phyloP scores from a whole-genome alignment of 2,113 vertebrate genomes.

The Rhea americana region DNA sequence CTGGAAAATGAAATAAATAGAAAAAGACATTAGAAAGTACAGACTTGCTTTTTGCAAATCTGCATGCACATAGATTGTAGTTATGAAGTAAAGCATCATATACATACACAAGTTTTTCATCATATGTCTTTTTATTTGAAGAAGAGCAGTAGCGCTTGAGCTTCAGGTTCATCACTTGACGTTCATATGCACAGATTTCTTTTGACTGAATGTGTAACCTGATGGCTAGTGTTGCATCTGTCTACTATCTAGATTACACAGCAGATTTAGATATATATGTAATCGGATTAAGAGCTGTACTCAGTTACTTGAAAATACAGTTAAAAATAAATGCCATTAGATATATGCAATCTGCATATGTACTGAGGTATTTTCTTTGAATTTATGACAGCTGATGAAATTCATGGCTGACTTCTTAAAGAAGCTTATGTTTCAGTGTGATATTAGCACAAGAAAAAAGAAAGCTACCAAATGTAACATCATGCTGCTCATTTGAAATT shows the following conservation, averaged over 20 bases:
- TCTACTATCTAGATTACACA: not conserved
- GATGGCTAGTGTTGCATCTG: not conserved
- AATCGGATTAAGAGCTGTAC: not conserved
- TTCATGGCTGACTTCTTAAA: not conserved
- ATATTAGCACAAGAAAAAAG: not conserved
- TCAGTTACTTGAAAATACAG: not conserved
- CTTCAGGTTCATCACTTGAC: not conserved
- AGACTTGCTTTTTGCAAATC: not conserved
- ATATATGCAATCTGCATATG: not conserved
- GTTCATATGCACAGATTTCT: not conserved
- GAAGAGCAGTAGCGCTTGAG: not conserved
- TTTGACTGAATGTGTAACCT: not conserved
- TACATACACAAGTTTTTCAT: not conserved
- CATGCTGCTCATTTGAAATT: slow-evolving; percentile 5
- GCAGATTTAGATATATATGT: not conserved
- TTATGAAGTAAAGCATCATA: not conserved
- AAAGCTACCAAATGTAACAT: not conserved
- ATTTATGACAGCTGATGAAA: not conserved
- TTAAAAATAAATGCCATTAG: not conserved
- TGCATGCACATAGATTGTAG: not conserved
- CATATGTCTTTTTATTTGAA: not conserved
- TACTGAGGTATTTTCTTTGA: not conserved
- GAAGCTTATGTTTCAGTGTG: not conserved
- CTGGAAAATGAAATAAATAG: not conserved
- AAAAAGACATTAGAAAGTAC: not conserved